Evolutionary conservation across 2,888 invertebrate genomes (phyloP), one percentile per base, ranked within the genome.

Genomic region (Himalopsyche kuldschensis): DNA sequence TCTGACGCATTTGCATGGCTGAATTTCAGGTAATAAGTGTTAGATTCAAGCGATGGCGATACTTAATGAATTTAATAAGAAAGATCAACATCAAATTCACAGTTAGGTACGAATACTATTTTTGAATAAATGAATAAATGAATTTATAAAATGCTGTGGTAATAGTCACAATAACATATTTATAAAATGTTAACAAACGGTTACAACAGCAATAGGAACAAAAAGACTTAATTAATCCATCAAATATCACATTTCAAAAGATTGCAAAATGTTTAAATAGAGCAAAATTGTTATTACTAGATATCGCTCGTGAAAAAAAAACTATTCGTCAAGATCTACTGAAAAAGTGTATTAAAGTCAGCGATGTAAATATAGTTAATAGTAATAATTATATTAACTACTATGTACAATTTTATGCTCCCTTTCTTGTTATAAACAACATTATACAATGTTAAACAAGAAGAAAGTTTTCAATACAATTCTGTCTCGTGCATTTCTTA

Each of bases 401-500:
- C 8, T 75, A 76, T 35, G 6, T 76, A 76, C 32, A 76, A 76
- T 32, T 30, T 32, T 11, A 75, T 35, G 35, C 32, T 76, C n/a
- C 17, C 76, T 76, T 32, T 76, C 76, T 76, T 76, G 76, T 76
- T 41, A 35, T 32, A 17, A 31, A 20, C 20, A 76, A 76, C 47
- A 78, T 78, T 41, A 24, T 47, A 31, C 3, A 15, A 35, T 78
- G 41, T 41, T 78, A 46, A 31, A 46, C 78, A 78, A 78, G 78
- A 46, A 47, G 48, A 47, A 47, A 41, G 46, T 27, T 47, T 47
- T 75, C 35, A 69, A 76, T 77, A 80, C 83, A 83, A 83, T 83
- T 83, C 83, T 83, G 83, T 78, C 75, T 76, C 78, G 83, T 83
- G 83, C 83, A 83, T 83, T 78, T 55, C 30, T 69, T 47, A 47